Evolutionary conservation across 1,140 invertebrate genomes (phyloP), one percentile per base, ranked within the genome.

Genomic region (Drosophila pachea): DNA sequence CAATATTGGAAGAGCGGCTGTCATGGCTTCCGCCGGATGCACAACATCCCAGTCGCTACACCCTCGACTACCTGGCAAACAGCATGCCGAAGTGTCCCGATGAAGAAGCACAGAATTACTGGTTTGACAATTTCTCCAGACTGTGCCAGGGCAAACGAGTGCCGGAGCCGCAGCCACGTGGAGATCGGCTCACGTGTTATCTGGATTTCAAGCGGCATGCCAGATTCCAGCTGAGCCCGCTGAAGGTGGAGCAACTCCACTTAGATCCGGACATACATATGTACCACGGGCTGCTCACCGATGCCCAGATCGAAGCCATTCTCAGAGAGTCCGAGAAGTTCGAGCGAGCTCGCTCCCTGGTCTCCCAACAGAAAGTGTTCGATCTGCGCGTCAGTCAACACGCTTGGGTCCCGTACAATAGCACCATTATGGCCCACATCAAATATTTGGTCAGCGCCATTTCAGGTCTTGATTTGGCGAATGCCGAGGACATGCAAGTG

Each of bases 321-420:
- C 94, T 99, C 35, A 95, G 98, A 89, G 90, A 91, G 78, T 89
- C 97, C 74, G 89, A 97, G 4, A 92, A 92, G 68, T 94, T 95
- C 3, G 92, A 93, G 86, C 95, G 97, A 91, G 89, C 89, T 77
- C 68, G 88, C 5, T 89, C 88, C 0, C 97, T 96, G 0, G 97
- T 99, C 0, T 0, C 14, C 14, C 0, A 97, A 97, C 12, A 95
- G 79, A 97, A 55, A 94, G 59, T 78, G 96, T 2, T 92, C 93
- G 86, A 88, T 16, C 97, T 99, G 88, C 93, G 98, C 68, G 98
- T 99, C 77, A 98, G 97, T 88, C 99, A 99, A 92, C 98, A 97
- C 74, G 94, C 96, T 1, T 99, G 98, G 98, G 91, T 99, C 11
- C 94, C 94, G 74, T 94, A 95, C 76, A 90, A 93, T 14, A 96